phyloP scores from a whole-genome alignment of 2,113 vertebrate genomes.

The Acrocephalus kingi region DNA sequence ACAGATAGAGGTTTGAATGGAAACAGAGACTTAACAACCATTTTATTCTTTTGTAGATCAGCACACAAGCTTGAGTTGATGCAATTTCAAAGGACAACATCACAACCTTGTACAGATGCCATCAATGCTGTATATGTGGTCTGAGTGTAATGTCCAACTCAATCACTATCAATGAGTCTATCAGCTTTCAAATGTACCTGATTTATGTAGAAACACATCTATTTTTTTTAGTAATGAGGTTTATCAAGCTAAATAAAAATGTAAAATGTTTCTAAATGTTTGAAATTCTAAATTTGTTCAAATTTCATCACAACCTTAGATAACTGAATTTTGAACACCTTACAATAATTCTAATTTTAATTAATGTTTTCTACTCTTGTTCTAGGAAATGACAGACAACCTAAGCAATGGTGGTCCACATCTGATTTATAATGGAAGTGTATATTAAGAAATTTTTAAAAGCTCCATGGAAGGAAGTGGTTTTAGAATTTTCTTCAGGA shows the following conservation, averaged over 20 bases:
- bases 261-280: background rate
- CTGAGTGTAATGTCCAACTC: background rate
- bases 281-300: background rate
- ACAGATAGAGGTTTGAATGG: background rate
- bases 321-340: background rate
- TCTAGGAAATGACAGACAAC: conserved; percentile 93
- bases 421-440: conserved; percentile 89
- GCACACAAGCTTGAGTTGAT: background rate
- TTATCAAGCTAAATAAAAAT: background rate
- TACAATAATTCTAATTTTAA: conserved; percentile 45
- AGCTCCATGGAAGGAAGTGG: conserved; percentile 15
- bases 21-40: background rate
- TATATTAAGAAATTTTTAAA: conserved; percentile 68
- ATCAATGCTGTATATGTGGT: background rate
- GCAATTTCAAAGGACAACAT: background rate
- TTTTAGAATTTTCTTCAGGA: conserved; percentile 60
- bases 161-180: background rate
- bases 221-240: background rate
- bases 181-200: conserved; percentile 19
- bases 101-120: background rate
- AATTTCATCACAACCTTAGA: background rate
- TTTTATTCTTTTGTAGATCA: conserved; percentile 5
- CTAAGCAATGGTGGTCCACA: conserved; percentile 91
- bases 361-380: conserved; percentile 64
- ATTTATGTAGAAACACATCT: background rate